These are phyloP conservation scores for Eutrigla gurnardus DNA, from an alignment of 2,797 vertebrate species.

Conservation along the genomic window DNA sequence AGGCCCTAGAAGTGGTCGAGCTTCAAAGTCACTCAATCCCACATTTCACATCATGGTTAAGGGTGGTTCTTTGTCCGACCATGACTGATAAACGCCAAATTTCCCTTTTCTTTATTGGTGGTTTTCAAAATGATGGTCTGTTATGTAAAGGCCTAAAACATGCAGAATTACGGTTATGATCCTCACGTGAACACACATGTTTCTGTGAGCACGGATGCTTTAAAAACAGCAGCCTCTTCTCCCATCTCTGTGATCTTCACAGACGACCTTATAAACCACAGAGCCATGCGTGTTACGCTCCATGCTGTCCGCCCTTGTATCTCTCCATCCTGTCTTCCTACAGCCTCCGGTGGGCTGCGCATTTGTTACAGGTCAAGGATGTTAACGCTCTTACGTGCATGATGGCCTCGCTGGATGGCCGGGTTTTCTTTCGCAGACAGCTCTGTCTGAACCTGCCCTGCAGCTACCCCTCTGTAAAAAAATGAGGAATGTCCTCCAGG, in stretches of 20 bases:
- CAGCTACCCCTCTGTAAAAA: conserved; percentile 50
- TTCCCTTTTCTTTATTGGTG: background rate
- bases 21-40: background rate
- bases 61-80: background rate
- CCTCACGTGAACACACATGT: conserved; percentile 9
- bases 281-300: background rate
- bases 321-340: conserved; percentile 15
- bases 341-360: conserved; percentile 21
- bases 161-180: background rate
- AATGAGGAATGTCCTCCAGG: conserved; percentile 49
- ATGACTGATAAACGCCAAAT: background rate
- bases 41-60: background rate
- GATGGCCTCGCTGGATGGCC: conserved; percentile 43
- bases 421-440: conserved; percentile 31
- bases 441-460: conserved; percentile 68
- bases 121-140: background rate
- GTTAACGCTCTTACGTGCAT: conserved; percentile 45
- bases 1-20: background rate
- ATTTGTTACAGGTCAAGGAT: conserved; percentile 54
- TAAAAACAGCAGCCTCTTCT: conserved; percentile 24
- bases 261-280: conserved; percentile 37
- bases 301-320: background rate
- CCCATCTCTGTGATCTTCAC: conserved; percentile 25
- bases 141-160: background rate
- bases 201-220: conserved; percentile 24